Conservation (phyloP, 2,113 vertebrate species). For the Nycticorax nycticorax region DNA sequence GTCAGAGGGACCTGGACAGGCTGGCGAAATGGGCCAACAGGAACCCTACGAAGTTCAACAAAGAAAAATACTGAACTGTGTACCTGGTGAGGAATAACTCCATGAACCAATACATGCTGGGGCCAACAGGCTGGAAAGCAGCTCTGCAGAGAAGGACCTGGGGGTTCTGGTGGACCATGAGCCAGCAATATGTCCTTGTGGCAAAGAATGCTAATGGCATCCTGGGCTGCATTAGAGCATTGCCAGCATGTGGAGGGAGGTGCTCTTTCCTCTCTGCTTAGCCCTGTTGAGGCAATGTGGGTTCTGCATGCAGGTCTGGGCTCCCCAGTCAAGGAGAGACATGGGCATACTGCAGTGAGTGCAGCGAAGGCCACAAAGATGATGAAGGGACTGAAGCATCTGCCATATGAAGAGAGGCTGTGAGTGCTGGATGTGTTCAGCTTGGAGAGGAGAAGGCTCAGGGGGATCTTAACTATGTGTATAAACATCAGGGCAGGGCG, state of each 20-base stretch:
- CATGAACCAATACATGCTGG: not conserved
- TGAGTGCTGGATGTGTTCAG: not conserved
- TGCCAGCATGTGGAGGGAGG: not conserved
- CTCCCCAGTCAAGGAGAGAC: not conserved
- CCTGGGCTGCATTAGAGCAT: not conserved
- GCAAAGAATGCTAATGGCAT: not conserved
- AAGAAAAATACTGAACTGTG: not conserved
- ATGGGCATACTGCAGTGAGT: not conserved
- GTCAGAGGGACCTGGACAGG: not conserved
- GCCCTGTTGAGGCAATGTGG: not conserved
- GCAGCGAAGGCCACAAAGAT: not conserved
- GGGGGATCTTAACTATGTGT: not conserved
- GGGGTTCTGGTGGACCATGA: not conserved
- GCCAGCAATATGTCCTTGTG: not conserved
- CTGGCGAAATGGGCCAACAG: not conserved
- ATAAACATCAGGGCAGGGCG: not conserved
- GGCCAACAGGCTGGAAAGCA: not conserved
- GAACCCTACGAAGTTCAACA: not conserved
- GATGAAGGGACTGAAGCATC: not conserved
- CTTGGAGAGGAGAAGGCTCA: not conserved
- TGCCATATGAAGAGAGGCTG: not conserved
- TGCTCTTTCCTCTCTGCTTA: not conserved
- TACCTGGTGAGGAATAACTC: not conserved
- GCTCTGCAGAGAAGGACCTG: not conserved
- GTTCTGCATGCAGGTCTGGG: not conserved